Conservation (phyloP, 2,797 vertebrate species). For the Euthynnus affinis region DNA sequence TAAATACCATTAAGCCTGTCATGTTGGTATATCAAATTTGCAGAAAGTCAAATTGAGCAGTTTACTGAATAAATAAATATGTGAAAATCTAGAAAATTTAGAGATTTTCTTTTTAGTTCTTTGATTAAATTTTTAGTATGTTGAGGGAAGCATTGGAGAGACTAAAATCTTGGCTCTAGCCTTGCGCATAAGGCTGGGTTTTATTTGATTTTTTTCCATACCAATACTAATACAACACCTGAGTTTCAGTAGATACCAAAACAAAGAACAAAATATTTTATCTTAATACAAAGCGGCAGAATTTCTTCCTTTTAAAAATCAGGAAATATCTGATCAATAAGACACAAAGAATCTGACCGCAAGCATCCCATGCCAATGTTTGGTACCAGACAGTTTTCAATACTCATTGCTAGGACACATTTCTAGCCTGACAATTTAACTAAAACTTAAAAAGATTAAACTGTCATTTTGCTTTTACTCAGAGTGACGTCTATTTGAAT, state of each 20-base stretch:
- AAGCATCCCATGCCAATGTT: background rate
- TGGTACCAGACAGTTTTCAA: background rate
- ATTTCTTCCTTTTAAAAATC: background rate
- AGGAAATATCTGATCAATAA: background rate
- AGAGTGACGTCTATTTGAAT: background rate
- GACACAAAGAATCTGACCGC: background rate
- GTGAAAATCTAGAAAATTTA: background rate
- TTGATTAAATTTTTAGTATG: background rate
- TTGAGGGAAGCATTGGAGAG: background rate
- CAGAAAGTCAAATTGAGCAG: no score
- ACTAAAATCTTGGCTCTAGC: background rate
- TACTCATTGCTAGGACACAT: background rate
- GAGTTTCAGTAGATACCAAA: background rate
- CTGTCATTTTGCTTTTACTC: background rate
- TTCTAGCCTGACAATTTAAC: background rate
- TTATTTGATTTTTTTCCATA: background rate
- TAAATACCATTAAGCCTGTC: no score
- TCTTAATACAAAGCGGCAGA: background rate
- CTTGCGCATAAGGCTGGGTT: background rate
- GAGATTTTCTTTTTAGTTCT: background rate
- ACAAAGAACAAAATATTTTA: no score
- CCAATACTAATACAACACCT: no score
- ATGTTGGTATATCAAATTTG: no score
- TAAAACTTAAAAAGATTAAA: background rate
- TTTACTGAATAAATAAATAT: no score